Evolutionary conservation across 37 sponge, comb jelly and placozoan species (phyloP).

Genomic region (Hormiphora californensis): DNA sequence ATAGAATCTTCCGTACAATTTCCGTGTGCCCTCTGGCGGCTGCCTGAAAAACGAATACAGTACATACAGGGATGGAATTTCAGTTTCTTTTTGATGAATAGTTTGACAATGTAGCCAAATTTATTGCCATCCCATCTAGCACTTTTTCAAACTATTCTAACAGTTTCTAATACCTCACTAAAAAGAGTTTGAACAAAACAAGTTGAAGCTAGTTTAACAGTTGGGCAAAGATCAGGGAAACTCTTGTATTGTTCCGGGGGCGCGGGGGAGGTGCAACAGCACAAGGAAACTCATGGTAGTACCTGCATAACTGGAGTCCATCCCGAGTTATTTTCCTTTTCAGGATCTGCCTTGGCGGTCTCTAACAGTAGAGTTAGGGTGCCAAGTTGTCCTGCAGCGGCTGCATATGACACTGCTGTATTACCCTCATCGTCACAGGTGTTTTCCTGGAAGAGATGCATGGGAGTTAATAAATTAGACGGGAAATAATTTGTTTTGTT

Average conservation of each 20-base stretch:
- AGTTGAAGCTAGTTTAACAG: no score
- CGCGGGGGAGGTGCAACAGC: no score
- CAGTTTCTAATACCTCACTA: background rate
- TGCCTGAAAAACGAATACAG: no score
- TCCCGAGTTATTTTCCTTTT: background rate
- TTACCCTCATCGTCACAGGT: background rate
- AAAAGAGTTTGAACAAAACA: no score
- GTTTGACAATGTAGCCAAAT: no score
- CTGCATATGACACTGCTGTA: conserved; percentile 8
- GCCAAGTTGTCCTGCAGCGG: conserved; percentile 14
- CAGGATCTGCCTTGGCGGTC: conserved; percentile 7
- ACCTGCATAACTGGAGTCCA: conserved; percentile 53
- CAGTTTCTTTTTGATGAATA: no score
- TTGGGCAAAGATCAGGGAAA: no score
- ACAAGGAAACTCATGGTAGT: background rate
- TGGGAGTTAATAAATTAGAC: no score
- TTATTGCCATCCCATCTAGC: no score
- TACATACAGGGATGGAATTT: no score
- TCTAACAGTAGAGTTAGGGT: background rate
- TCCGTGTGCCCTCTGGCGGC: conserved; percentile 34
- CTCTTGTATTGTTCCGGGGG: no score
- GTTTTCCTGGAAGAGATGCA: background rate
- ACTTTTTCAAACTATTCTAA: background rate
- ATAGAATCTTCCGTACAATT: conserved; percentile 10
- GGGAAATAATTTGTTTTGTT: no score